phyloP scores from a whole-genome alignment of 2,113 vertebrate genomes.

The Martes martes region DNA sequence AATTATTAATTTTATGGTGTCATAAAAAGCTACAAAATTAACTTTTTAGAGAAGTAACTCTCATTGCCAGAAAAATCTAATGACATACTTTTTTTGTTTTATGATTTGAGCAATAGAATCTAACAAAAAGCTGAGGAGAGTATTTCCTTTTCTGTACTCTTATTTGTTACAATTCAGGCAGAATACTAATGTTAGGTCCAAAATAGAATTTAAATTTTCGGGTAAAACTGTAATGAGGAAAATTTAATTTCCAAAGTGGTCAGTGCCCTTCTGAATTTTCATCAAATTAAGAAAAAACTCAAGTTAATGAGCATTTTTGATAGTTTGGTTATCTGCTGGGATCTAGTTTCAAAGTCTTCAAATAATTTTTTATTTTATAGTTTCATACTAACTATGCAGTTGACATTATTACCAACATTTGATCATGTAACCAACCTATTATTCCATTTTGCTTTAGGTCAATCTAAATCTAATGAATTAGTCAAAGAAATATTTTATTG shows the following conservation, averaged over 20 bases:
- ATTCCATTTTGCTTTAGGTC: neutral
- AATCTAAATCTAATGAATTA: neutral
- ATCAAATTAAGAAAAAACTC: neutral
- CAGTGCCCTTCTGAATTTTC: neutral
- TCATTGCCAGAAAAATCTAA: neutral
- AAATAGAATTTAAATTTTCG: neutral
- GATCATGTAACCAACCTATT: neutral
- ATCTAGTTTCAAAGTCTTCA: neutral
- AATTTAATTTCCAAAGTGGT: neutral
- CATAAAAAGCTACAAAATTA: conserved; percentile 6
- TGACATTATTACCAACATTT: neutral
- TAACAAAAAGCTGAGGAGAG: neutral
- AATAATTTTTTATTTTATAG: neutral
- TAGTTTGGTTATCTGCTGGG: neutral
- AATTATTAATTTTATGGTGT: neutral
- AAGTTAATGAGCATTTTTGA: neutral
- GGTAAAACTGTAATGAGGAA: neutral
- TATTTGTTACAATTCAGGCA: neutral
- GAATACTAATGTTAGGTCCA: neutral
- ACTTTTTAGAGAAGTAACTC: neutral
- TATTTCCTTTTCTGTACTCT: neutral
- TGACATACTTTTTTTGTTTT: neutral
- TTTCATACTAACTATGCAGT: neutral
- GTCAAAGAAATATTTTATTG: neutral
- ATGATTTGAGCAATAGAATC: neutral